Evolutionary conservation across 2,888 invertebrate species (phyloP), one percentile per base, ranked within the genome.

Genomic region (Cistogaster globosa): DNA sequence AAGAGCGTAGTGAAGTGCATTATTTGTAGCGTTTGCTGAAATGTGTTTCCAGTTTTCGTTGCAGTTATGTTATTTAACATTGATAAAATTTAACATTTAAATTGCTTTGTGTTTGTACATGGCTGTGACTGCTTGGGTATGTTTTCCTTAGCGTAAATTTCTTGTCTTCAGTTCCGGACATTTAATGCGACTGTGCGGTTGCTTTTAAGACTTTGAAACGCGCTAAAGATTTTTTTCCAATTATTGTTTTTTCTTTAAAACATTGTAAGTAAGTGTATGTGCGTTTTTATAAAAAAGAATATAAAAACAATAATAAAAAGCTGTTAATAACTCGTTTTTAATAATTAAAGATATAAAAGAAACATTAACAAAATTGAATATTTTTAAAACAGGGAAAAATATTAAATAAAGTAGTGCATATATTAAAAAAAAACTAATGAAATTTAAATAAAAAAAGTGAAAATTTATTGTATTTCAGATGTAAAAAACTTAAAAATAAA

Each of bases 111-210:
- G 48, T 57, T 72, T 26, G 72, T 57, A 65, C 22, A 32, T 69
- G 42, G 16, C n/a, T 72, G 58, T 60, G 58, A 38, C 18, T 68
- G 78, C 53, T 63, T 69, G 57, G 71, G 76, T 82, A 82, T 76
- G 82, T 42, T 78, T 75, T 75, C 38, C 38, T 71, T 71, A 65
- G 68, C 67, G 78, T 83, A 71, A 77, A 79, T 84, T 85, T 87
- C 83, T 87, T 86, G 80, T 83, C 79, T 86, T 88, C 88, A 88
- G 88, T 88, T 87, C 84, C 88, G 87, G 88, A 88, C 86, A 84
- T 87, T 87, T 84, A 86, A 86, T 84, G 87, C 87, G 86, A 87
- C 84, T 86, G 87, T 88, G 86, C 83, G 86, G 87, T 87, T 87
- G 87, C 84, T 81, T 85, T 82, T 58, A 32, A 51, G 51, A 71